phyloP scores from a whole-genome alignment of 2,888 invertebrate genomes.

The Ennomos fuscantarius region DNA sequence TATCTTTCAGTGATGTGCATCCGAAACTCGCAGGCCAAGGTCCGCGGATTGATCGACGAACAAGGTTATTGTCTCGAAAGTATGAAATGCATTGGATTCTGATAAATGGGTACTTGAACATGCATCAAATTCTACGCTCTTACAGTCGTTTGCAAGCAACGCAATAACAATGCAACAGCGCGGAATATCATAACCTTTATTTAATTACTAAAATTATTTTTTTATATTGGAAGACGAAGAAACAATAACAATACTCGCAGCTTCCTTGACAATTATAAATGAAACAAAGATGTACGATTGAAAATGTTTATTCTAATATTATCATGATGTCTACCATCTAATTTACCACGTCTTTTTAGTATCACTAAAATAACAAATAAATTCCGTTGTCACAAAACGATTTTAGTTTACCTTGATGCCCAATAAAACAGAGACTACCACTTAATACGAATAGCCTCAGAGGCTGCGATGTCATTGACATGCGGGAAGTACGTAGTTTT shows the following conservation, averaged over 20 bases:
- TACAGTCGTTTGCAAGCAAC: too few relatives aligned
- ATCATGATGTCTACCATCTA: too few relatives aligned
- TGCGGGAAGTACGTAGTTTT: constrained; percentile 41
- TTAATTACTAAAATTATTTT: too few relatives aligned
- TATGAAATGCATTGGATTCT: constrained; percentile 25
- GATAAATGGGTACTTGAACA: constrained; percentile 15
- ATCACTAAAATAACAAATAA: constrained; percentile 1
- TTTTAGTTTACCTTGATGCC: constrained; percentile 33
- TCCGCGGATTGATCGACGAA: constrained; percentile 52
- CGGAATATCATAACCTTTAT: too few relatives aligned
- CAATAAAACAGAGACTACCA: constrained; percentile 26
- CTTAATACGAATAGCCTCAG: constrained; percentile 28
- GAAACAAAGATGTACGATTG: too few relatives aligned
- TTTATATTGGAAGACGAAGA: too few relatives aligned
- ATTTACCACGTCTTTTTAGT: too few relatives aligned
- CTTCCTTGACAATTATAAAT: too few relatives aligned
- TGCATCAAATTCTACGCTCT: background rate
- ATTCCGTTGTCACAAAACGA: constrained; percentile 17
- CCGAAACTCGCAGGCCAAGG: constrained; percentile 65
- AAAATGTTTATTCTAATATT: too few relatives aligned
- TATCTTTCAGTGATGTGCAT: constrained; percentile 56
- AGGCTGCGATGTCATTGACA: constrained; percentile 56
- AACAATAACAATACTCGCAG: too few relatives aligned
- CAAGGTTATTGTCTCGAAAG: constrained; percentile 50
- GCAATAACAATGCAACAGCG: too few relatives aligned